phyloP scores from a whole-genome alignment of 2,888 invertebrate species.

The Carterocephalus palaemon region DNA sequence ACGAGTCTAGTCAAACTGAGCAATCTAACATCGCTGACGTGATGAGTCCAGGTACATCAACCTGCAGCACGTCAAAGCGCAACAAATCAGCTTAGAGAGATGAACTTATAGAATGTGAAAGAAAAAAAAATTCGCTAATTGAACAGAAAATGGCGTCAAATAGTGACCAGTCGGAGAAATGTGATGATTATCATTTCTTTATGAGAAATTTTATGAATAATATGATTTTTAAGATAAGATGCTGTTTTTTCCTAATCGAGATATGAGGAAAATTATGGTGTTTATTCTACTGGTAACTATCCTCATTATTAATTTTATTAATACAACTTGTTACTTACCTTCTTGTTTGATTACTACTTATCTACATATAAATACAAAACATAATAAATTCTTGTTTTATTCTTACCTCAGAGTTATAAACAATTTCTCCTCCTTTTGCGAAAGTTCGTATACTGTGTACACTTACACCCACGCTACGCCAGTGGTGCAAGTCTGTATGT shows the following conservation, averaged over 20 bases:
- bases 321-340: constrained; percentile 19
- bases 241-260: constrained; percentile 28
- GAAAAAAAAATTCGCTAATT: constrained; percentile 31
- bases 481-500: constrained; percentile 35
- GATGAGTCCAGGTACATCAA: constrained; percentile 1
- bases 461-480: constrained; percentile 35
- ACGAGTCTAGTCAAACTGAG: too few species aligned
- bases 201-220: constrained; percentile 24
- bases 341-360: constrained; percentile 11
- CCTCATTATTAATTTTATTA: constrained; percentile 30
- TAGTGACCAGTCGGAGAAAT: constrained; percentile 28
- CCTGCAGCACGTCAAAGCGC: constrained; percentile 27
- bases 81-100: constrained; percentile 32
- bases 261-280: constrained; percentile 32
- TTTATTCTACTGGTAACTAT: constrained; percentile 32
- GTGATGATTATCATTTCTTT: constrained; percentile 30
- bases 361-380: constrained; percentile 25
- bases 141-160: constrained; percentile 33
- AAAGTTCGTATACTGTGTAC: constrained; percentile 33
- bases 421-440: constrained; percentile 33
- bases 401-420: constrained; percentile 34
- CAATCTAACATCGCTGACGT: too few species aligned
- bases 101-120: constrained; percentile 31
- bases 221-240: constrained; percentile 33
- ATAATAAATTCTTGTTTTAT: constrained; percentile 31